Evolutionary conservation across 2,113 vertebrate species (phyloP), one percentile per base, ranked within the genome.

Genomic region (Monopterus albus): DNA sequence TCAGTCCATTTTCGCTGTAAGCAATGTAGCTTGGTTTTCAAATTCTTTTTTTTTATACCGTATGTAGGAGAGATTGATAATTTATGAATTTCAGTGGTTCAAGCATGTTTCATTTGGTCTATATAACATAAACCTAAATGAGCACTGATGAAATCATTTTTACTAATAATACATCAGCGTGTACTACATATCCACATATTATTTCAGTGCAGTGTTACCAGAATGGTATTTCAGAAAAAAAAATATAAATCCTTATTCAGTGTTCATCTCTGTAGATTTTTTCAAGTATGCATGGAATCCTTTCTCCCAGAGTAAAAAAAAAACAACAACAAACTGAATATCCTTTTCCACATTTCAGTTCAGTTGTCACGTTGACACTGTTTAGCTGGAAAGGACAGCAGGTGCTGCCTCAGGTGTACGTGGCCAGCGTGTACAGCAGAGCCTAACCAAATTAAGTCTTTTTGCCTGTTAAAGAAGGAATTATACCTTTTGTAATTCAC

Each of bases 71-170:
- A 76, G 25, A 57, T n/a, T 57, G 51, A 23, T 61, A 25, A 63
- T 61, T 23, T 45, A 43, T 28, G 29, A 69, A 81, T 63, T 68
- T 33, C 25, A 56, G 29, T 65, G 45, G 33, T 62, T 42, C 0
- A 58, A 75, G 82, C 85, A 86, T 89, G 87, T 69, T 83, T 79
- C 53, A 81, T 66, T 79, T 84, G 49, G n/a, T 64, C 17, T 62
- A 57, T 18, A 55, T 10, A 45, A 3, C 20, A 66, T 63, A 50
- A 84, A 71, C 5, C 52, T 72, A 81, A 84, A 82, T 21, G 1
- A 57, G 21, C 36, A 74, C 25, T 52, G 31, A 49, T 63, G 8
- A 42, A 50, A 75, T 13, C 31, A 10, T 69, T 82, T 82, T 81
- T 73, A 82, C 43, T 28, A 53, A 53, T 62, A 62, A 55, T 45